These are phyloP conservation scores for Gymnarchus niloticus DNA, from an alignment of 2,113 vertebrate species.

Conservation along the genomic window DNA sequence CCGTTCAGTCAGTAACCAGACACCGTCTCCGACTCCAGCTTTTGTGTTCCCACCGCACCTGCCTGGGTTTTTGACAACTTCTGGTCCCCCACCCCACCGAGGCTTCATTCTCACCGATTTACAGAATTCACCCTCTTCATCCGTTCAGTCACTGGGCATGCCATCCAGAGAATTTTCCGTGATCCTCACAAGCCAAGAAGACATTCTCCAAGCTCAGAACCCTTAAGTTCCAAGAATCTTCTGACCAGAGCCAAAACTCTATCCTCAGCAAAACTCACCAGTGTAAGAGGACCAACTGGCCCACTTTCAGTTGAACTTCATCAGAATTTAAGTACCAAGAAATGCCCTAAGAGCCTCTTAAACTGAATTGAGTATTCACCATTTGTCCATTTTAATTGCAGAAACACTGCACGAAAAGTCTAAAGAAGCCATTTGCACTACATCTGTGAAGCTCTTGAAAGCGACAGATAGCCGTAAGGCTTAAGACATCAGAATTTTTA, in stretches of 20 bases:
- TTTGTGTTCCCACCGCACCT: not conserved
- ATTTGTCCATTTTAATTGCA: constrained; percentile 15
- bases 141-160: not conserved
- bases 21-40: not conserved
- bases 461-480: not conserved
- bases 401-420: not conserved
- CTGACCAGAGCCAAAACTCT: not conserved
- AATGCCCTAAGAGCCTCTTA: constrained; percentile 2
- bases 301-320: not conserved
- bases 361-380: constrained; percentile 14
- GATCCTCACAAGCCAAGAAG: not conserved
- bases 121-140: not conserved
- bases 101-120: not conserved
- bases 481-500: not conserved
- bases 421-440: no score
- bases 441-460: not conserved
- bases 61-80: not conserved
- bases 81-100: not conserved
- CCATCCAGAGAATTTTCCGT: not conserved
- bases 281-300: not conserved
- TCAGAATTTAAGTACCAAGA: not conserved
- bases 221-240: not conserved
- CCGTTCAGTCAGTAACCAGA: not conserved
- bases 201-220: not conserved
- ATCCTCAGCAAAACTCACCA: not conserved